Base-by-base conservation (phyloP, 2,888 invertebrate species). In the Sphecodes monilicornis region DNA sequence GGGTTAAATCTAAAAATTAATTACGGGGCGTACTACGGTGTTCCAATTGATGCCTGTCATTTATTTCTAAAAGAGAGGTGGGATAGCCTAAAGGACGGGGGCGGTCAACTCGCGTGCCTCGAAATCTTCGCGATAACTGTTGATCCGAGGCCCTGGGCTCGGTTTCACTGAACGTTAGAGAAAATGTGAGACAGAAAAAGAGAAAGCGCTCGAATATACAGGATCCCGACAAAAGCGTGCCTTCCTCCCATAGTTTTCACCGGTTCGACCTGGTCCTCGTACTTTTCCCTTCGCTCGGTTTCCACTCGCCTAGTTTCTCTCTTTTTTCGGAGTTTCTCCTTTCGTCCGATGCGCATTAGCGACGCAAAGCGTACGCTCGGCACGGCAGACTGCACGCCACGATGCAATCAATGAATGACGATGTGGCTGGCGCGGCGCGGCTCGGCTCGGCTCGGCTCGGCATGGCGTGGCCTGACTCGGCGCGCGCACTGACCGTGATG, bases 401-500 rank as follows among this genome's bases (percentile, higher is more conserved):
- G 89, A 89, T 91, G 91, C 91, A 92, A 93, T 93, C n/a, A n/a
- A n/a, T n/a, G n/a, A n/a, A n/a, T n/a, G n/a, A n/a, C n/a, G n/a
- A n/a, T n/a, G n/a, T n/a, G n/a, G n/a, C n/a, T n/a, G 8, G 50
- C 50, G 22, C 92, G 89, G 87, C 86, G 87, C 80, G 80, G 85
- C 85, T 54, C 11, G n/a, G 2, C 10, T 46, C n/a, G n/a, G n/a
- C n/a, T n/a, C n/a, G n/a, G n/a, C 54, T 57, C 13, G 1, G 60
- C 60, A 29, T 84, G 89, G 86, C 85, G 89, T 82, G 87, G 87
- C 87, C 36, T 79, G 77, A 80, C 78, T 82, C 84, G 86, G 86
- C 88, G 91, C 89, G 92, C 91, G 90, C 91, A 91, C 88, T 92
- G 92, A 92, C 92, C 91, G 91, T 91, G 90, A 92, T 92, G 92